Evolutionary conservation across 2,888 invertebrate genomes (phyloP), one percentile per base, ranked within the genome.

Genomic region (Drosophila nr. perissopoda): DNA sequence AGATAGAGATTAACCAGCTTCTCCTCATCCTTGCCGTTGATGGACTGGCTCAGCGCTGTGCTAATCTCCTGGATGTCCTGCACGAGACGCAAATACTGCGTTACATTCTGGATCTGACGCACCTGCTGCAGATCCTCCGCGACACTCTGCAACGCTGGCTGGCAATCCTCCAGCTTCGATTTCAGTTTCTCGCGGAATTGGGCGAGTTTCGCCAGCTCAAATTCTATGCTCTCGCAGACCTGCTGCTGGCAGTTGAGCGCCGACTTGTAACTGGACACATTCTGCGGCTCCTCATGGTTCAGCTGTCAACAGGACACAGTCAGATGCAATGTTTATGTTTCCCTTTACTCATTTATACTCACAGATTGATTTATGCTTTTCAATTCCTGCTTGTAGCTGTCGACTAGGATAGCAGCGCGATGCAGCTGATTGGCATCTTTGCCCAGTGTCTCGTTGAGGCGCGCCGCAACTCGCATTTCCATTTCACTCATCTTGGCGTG

Each of bases 51-150:
- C 18, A 93, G 59, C 1, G 86, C 80, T 0, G 64, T 73, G 96
- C 96, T 96, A 61, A 97, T 93, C 76, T 95, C 95, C 90, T 97
- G 96, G 80, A 97, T 94, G 87, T 95, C 95, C 87, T 96, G 95
- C 79, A 96, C 94, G 51, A 96, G 94, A 87, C 94, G 95, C 65
- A 97, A 92, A 92, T 97, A 97, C 49, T 95, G 94, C 38, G 94
- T 91, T 13, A 95, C 92, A 78, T 94, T 94, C 83, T 96, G 95
- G 48, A 95, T 90, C 38, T 93, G 93, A 54, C 94, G 93, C 53
- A 95, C 93, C 83, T 95, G 94, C 48, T 94, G 92, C 21, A 96
- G 93, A 64, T 92, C 89, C 27, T 85, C 86, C 1, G 87, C 70
- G 0, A 90, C 87, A 7, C 82, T 83, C 8, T 80, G 73, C 3